Conservation (phyloP, 2,888 invertebrate species). For the Chloromyia formosa region DNA sequence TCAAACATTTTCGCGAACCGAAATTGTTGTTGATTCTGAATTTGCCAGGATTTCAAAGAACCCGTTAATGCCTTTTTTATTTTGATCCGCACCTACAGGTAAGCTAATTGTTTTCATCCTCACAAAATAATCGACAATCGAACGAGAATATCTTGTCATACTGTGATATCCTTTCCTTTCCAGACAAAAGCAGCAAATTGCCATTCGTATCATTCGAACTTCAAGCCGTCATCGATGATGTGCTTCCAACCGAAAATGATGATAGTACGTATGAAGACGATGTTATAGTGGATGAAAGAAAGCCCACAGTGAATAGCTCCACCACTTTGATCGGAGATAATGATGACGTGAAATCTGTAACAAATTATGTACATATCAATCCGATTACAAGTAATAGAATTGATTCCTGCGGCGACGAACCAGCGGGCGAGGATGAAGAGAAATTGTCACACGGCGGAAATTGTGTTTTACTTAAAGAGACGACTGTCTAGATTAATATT, state of each 20-base stretch:
- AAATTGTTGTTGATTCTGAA: too few relatives aligned
- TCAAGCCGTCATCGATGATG: constrained; percentile 54
- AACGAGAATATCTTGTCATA: background rate
- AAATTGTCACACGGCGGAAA: background rate
- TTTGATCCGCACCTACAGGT: background rate
- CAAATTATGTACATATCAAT: constrained; percentile 54
- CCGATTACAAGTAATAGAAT: constrained; percentile 44
- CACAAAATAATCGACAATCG: background rate
- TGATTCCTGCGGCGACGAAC: background rate
- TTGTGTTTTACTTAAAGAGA: constrained; percentile 24
- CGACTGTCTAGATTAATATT: constrained; percentile 15
- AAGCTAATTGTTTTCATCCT: background rate
- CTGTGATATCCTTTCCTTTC: constrained; percentile 16
- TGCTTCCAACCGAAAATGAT: constrained; percentile 50
- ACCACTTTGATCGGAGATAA: constrained; percentile 42
- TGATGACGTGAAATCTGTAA: constrained; percentile 45
- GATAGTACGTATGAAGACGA: background rate
- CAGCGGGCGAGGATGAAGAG: background rate
- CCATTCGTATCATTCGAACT: constrained; percentile 54
- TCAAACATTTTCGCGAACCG: too few relatives aligned
- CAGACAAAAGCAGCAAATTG: constrained; percentile 46
- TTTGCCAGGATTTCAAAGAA: too few relatives aligned
- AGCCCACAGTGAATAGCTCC: background rate
- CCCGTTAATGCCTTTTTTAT: too few relatives aligned
- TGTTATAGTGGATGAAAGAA: background rate